Base-by-base conservation (phyloP, 2,113 vertebrate genomes). In the Gymnorhina tibicen region DNA sequence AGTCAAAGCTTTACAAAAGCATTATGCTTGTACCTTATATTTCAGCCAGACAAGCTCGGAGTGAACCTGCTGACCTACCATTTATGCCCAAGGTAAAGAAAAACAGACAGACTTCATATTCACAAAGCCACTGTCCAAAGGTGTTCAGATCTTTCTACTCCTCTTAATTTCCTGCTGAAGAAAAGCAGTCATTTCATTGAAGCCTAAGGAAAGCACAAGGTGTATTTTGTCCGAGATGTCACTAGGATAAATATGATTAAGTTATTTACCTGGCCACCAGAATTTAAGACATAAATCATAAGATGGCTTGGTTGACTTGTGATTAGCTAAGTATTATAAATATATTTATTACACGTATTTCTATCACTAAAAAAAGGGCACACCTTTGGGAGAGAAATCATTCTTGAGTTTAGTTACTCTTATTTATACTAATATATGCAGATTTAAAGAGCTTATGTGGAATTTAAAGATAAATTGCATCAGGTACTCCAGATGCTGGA, bases 381-480 rank as follows among this genome's bases (percentile, higher is more conserved):
- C 75, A 32, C 55, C 52, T 74, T 81, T 81, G n/a, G 37, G 59
- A 91, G 33, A 89, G 59, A 73, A 78, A 22, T 27, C 3, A 37
- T 59, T 37, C 10, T 70, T 86, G 13, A 16, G 14, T 80, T 95
- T 95, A 59, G 46, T 74, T 86, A 68, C 23, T 73, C 55, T 37
- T 91, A 74, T 60, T 92, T 92, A 42, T 81, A 89, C 28, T 60
- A 93, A 96, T 78, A 88, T 41, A 84, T 81, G 44, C 41, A 87
- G 26, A 87, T 95, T 89, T 89, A 87, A 86, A 78, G 35, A 44
- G 30, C 81, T 94, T 64, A 60, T 68, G 16, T 81, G 37, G 18
- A 78, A 80, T 81, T 66, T 86, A 68, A 86, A 84, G 79, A 64
- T 59, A 91, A 95, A 96, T 84, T 86, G 41, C 47, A 72, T 74